Evolutionary conservation across 2,888 invertebrate species (phyloP).

Genomic region (Acanthosepion lycidas): DNA sequence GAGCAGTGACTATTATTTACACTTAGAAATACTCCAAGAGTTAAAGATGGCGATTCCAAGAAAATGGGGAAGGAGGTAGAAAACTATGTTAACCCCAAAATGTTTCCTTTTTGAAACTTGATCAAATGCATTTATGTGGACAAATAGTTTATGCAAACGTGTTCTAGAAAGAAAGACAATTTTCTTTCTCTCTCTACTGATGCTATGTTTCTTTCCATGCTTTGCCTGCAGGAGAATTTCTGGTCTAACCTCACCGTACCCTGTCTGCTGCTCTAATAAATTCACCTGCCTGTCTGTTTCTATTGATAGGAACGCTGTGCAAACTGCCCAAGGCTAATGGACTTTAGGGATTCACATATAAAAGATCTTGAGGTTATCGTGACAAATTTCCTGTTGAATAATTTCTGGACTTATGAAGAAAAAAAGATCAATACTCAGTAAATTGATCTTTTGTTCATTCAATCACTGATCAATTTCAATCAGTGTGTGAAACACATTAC

Average conservation of each 20-base stretch:
- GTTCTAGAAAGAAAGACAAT: not conserved
- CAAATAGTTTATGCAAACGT: not conserved
- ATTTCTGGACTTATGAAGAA: not conserved
- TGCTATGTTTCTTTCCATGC: not conserved
- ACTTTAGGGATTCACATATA: not conserved
- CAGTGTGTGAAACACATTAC: not conserved
- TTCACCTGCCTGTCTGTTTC: not conserved
- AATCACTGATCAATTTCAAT: not conserved
- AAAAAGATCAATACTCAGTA: not conserved
- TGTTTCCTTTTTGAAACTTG: slow-evolving; percentile 2
- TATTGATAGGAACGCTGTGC: not conserved
- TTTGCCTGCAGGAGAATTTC: not conserved
- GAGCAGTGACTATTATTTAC: not conserved
- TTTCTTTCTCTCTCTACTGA: not conserved
- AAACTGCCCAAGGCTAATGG: not conserved
- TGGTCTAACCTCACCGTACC: not conserved
- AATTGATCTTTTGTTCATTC: not conserved
- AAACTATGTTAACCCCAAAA: not conserved
- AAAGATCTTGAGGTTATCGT: not conserved
- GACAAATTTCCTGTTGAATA: not conserved
- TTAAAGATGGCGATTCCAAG: not conserved
- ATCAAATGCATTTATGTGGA: not conserved
- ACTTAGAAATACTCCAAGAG: not conserved
- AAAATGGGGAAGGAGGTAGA: not conserved
- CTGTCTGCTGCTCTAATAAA: not conserved